Conservation (phyloP, 2,113 vertebrate species). For the Pachyramphus minor region DNA sequence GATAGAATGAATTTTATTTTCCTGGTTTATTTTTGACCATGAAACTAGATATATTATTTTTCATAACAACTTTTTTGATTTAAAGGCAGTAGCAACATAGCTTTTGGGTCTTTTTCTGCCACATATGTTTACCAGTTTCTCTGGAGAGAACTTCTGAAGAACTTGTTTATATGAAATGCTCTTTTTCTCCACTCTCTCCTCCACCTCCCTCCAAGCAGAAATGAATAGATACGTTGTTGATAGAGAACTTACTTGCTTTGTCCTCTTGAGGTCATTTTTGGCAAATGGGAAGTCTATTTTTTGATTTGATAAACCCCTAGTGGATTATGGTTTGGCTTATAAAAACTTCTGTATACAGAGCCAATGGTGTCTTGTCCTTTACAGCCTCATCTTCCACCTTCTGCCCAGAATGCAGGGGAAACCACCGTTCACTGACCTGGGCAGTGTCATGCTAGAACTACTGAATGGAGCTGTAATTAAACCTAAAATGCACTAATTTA, state of each 20-base stretch:
- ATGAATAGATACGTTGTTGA: conserved; percentile 41
- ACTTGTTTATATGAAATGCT: conserved; percentile 7
- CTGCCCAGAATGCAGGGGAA: neutral
- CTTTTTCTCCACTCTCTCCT: neutral
- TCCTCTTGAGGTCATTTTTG: conserved; percentile 39
- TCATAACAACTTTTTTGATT: neutral
- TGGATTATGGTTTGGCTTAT: conserved; percentile 44
- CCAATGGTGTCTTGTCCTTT: conserved; percentile 26
- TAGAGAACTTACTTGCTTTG: conserved; percentile 26
- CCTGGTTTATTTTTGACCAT: neutral
- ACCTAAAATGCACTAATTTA: neutral
- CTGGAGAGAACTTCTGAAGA: conserved; percentile 10
- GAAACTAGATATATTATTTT: neutral
- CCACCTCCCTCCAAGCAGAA: neutral
- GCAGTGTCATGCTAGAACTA: neutral
- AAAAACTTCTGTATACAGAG: neutral
- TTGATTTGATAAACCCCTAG: conserved; percentile 26
- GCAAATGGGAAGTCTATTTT: conserved; percentile 9
- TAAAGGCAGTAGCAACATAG: neutral
- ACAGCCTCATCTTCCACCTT: neutral
- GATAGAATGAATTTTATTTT: neutral
- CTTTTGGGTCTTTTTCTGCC: neutral
- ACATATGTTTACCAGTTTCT: neutral
- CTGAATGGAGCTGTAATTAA: conserved; percentile 9
- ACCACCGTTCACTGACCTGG: neutral